phyloP scores from a whole-genome alignment of 2,888 invertebrate genomes.

The Ennomos erosarius region DNA sequence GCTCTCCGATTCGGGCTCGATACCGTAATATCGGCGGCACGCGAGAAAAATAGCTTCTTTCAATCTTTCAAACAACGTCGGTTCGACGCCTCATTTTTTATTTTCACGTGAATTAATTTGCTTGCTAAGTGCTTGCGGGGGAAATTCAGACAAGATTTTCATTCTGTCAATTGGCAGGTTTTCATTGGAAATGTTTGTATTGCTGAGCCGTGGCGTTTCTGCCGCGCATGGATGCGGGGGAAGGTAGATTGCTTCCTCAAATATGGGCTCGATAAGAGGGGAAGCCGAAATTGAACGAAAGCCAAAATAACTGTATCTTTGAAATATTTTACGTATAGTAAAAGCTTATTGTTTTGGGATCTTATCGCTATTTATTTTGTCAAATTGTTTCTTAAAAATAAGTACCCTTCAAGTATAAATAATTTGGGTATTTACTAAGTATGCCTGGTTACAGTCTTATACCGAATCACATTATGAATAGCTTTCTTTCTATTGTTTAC shows the following conservation, averaged over 20 bases:
- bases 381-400: slow-evolving; percentile 2
- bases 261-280: slow-evolving; percentile 36
- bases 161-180: slow-evolving; percentile 58
- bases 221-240: slow-evolving; percentile 43
- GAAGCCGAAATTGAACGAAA: slow-evolving; percentile 36
- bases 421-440: too few relatives aligned
- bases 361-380: slow-evolving; percentile 6
- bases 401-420: too few relatives aligned
- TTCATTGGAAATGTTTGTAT: slow-evolving; percentile 61
- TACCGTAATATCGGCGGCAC: slow-evolving; percentile 57
- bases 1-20: slow-evolving; percentile 47
- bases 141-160: slow-evolving; percentile 61
- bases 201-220: slow-evolving; percentile 55
- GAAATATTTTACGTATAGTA: slow-evolving; percentile 16
- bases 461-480: slow-evolving; percentile 1
- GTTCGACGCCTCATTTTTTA: slow-evolving; percentile 58
- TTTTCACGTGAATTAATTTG: slow-evolving; percentile 74
- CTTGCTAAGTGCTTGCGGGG: slow-evolving; percentile 65
- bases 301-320: slow-evolving; percentile 29
- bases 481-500: slow-evolving; percentile 40
- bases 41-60: slow-evolving; percentile 66
- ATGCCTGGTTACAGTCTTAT: too few relatives aligned
- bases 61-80: slow-evolving; percentile 61
- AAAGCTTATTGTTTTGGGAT: slow-evolving; percentile 22
- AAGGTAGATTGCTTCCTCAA: slow-evolving; percentile 44